Evolutionary conservation across 2,797 vertebrate genomes (phyloP), one percentile per base, ranked within the genome.

Genomic region (Chelidonichthys spinosus): DNA sequence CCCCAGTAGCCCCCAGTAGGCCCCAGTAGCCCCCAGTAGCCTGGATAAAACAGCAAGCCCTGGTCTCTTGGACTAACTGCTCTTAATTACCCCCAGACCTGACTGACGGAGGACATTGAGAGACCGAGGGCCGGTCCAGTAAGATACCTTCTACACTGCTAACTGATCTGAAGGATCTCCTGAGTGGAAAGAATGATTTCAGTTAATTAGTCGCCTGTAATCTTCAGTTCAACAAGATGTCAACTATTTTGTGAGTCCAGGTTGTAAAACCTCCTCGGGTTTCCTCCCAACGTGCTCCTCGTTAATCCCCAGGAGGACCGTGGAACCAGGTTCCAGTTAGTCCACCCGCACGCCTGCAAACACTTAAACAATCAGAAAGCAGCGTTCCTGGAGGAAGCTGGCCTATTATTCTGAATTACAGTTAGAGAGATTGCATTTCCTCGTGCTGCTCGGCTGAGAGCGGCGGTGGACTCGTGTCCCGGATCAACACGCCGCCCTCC

Each of bases 341-440:
- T 88, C 92, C 82, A 61, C 65, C 82, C 63, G 36, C 75, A 82
- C 67, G 86, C 87, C 93, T 94, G 92, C 82, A 88, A 94, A 85
- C 84, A 77, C 92, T 94, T 92, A 92, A 88, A 87, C 89, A 87
- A 92, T 93, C 83, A 92, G 83, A 92, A 72, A 78, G 68, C 76
- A 62, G 55, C 76, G 63, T 87, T 90, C 74, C 76, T 83, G 79
- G 69, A 87, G 90, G 91, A 93, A 88, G 83, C 82, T 10, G 35
- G 66, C 68, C 89, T 81, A 87, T 92, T 86, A 89, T 89, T 92
- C 67, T 81, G 78, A 92, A 88, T 93, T 88, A 92, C 87, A 87
- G 75, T 85, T 56, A 63, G 63, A 71, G 70, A 77, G 83, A 90
- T 85, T 88, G 78, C 74, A 58, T 92, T 92, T 88, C 84, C 79